Base-by-base conservation (phyloP, 2,797 vertebrate species). In the Bufotes viridis region DNA sequence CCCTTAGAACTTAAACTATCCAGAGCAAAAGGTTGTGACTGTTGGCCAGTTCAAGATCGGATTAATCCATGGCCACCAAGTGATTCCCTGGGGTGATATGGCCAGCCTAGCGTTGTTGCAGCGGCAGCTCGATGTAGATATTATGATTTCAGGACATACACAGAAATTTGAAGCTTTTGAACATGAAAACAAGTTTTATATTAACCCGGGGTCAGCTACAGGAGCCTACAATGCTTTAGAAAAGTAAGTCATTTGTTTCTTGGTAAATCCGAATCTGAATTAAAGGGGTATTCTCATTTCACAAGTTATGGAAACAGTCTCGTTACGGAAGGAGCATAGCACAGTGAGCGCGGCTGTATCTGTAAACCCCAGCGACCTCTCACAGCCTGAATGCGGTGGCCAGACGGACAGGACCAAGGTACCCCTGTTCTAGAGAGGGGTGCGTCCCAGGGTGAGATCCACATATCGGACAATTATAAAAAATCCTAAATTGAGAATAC, bases 131-230 rank as follows among this genome's bases (percentile, higher is more conserved):
- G 98, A 99, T 49, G 98, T 99, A 82, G 98, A 99, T 95, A 99
- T 99, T 94, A 97, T 99, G 89, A 99, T 99, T 93, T 99, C 98
- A 0, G 98, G 98, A 84, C 98, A 99, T 91, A 99, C 98, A 15
- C 98, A 99, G 92, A 99, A 98, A 93, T 99, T 99, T 51, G 98
- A 99, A 94, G 98, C 98, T 0, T 99, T 99, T 65, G 98, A 99
- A 92, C 98, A 99, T 0, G 98, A 99, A 92, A 99, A 99, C 94
- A 99, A 99, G 93, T 99, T 99, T 95, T 99, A 99, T 91, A 99
- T 99, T 92, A 99, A 99, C 92, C 98, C 98, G 0, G 98, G 98
- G 70, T 99, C 98, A 76, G 98, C 98, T 87, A 99, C 98, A 10
- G 98, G 98, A 90, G 98, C 98, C 26, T 99, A 99, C 93, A 98